phyloP scores from a whole-genome alignment of 1,140 invertebrate species.

The Drosophila pectinifera region DNA sequence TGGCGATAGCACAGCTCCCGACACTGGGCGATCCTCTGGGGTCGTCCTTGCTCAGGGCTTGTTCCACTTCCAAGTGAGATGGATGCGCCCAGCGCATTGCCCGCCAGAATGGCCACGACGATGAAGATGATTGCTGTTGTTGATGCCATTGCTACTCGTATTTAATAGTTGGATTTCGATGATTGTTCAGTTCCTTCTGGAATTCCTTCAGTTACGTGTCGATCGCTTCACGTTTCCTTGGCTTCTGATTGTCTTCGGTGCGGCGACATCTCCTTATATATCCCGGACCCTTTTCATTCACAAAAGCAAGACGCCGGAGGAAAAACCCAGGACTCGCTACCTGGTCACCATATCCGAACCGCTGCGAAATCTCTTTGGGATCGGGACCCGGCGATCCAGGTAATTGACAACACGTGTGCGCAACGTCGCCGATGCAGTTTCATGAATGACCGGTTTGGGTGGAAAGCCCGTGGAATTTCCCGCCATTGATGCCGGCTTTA shows the following conservation, averaged over 20 bases:
- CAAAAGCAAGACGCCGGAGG: not conserved
- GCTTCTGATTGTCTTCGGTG: slow-evolving; percentile 47
- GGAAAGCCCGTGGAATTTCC: slow-evolving; percentile 72
- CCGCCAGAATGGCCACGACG: slow-evolving; percentile 7
- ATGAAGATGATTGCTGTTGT: not conserved
- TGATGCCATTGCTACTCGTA: slow-evolving; percentile 1
- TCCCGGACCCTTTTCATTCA: slow-evolving; percentile 48
- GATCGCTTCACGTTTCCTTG: slow-evolving; percentile 26
- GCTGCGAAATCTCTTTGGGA: not conserved
- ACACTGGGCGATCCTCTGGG: slow-evolving; percentile 51
- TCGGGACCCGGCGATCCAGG: slow-evolving; percentile 1
- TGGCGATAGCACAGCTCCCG: slow-evolving; percentile 64
- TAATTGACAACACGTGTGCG: slow-evolving; percentile 74
- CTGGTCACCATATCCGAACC: slow-evolving; percentile 7
- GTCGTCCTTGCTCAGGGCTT: not conserved
- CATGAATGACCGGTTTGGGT: slow-evolving; percentile 58
- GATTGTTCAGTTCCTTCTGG: not conserved
- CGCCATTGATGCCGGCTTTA: slow-evolving; percentile 52
- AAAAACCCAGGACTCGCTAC: slow-evolving; percentile 45
- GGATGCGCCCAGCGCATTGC: slow-evolving; percentile 43
- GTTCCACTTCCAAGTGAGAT: not conserved
- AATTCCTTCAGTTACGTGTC: slow-evolving; percentile 13
- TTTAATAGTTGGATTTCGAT: not conserved
- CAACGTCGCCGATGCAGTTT: slow-evolving; percentile 29
- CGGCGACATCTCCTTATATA: slow-evolving; percentile 43